Conservation (phyloP, 1,140 invertebrate genomes). For the Drosophila orosa region DNA sequence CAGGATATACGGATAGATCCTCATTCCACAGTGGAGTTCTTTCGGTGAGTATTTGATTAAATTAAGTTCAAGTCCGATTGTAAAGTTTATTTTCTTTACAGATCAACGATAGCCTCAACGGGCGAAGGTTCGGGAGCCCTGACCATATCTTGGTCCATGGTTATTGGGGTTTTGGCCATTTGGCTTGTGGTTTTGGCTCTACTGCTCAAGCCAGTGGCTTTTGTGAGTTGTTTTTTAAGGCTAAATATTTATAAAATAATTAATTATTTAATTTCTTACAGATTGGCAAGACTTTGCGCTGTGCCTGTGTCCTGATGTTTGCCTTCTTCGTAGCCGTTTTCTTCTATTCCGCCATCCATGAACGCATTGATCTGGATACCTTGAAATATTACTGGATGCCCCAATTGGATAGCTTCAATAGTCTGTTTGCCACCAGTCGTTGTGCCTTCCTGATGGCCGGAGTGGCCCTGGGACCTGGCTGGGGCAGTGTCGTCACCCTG, state of each 20-base stretch:
- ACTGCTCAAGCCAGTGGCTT: slow-evolving; percentile 58
- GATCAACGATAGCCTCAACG: slow-evolving; percentile 62
- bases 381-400: slow-evolving; percentile 58
- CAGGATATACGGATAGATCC: slow-evolving; percentile 40
- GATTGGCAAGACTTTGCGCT: slow-evolving; percentile 76
- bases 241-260: neutral
- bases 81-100: slow-evolving; percentile 2
- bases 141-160: slow-evolving; percentile 65
- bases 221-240: slow-evolving; percentile 41
- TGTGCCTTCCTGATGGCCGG: slow-evolving; percentile 68
- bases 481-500: slow-evolving; percentile 74
- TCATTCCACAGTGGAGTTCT: slow-evolving; percentile 76
- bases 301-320: slow-evolving; percentile 69
- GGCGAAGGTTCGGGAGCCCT: slow-evolving; percentile 26
- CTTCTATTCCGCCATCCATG: slow-evolving; percentile 52
- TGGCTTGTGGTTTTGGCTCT: slow-evolving; percentile 61
- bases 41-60: slow-evolving; percentile 46
- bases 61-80: too few relatives aligned
- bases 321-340: slow-evolving; percentile 68
- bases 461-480: slow-evolving; percentile 71
- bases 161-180: slow-evolving; percentile 55
- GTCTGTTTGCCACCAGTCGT: slow-evolving; percentile 27
- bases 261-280: slow-evolving; percentile 4
- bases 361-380: slow-evolving; percentile 37
- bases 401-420: slow-evolving; percentile 26